Evolutionary conservation across 2,797 vertebrate genomes (phyloP), one percentile per base, ranked within the genome.

Genomic region (Lateolabrax maculatus): DNA sequence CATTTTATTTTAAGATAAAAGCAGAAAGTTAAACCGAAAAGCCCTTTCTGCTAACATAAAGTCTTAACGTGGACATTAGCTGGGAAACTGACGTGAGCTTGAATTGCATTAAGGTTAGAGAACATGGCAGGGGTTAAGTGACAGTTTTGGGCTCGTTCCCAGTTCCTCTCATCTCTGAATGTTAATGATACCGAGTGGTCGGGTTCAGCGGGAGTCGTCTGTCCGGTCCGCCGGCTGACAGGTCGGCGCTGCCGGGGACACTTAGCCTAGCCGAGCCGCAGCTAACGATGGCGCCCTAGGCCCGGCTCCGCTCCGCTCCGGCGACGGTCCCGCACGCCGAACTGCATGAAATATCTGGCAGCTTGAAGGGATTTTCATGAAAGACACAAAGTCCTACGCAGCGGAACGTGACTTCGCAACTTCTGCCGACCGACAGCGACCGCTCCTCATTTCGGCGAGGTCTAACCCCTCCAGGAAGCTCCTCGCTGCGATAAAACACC

Each of bases 241-340:
- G 80, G 23, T 88, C 79, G 63, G 41, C 53, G 36, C n/a, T 44
- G 77, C 80, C 84, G 79, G 56, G 46, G 43, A 29, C 1, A 73
- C 49, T 68, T 88, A 85, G 86, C 81, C 83, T 89, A 90, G 81
- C 77, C 62, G 88, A 82, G 89, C 84, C 21, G 27, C 66, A 9
- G 81, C 84, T 87, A 90, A 79, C 61, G 48, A 69, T 81, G 79
- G 86, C 85, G 69, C 64, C 71, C 87, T 80, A 90, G 91, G 90
- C 91, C 91, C 69, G 57, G 77, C 48, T 76, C n/a, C n/a, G 31
- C 31, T 44, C n/a, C 73, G 75, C 80, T 62, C 46, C 61, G 63
- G 72, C 46, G 9, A 60, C 72, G 48, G 61, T 52, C 37, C 37
- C 23, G 27, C 8, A 31, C 16, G 53, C 29, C 56, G 64, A 78